A percentile compares a stretch with the other conserved stretches of the same genome.
These are phyloP conservation scores for Priocnemis perturbator DNA, from an alignment of 2,888 invertebrate species.

Conservation along the genomic window DNA sequence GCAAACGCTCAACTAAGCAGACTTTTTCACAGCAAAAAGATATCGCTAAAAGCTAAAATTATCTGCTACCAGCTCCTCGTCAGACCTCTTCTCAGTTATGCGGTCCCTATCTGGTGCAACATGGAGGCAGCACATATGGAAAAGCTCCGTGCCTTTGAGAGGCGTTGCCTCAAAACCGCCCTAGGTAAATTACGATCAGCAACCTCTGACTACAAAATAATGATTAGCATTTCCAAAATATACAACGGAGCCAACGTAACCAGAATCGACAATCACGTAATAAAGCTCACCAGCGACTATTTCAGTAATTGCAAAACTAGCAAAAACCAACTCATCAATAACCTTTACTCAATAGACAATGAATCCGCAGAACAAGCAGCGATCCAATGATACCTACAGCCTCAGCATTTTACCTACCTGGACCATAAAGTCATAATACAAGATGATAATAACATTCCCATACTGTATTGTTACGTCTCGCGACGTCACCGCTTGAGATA, in stretches of 20 bases:
- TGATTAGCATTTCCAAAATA: conserved; percentile 17
- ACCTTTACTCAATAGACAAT: too few species aligned
- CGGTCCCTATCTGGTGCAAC: conserved; percentile 36
- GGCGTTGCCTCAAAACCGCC: conserved; percentile 24
- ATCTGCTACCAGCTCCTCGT: conserved; percentile 36
- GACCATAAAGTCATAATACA: not conserved
- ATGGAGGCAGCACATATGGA: conserved; percentile 31
- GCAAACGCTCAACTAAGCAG: conserved; percentile 9
- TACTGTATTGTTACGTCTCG: too few species aligned
- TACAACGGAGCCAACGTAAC: conserved; percentile 29
- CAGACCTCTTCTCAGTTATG: conserved; percentile 36
- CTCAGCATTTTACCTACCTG: not conserved
- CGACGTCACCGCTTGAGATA: too few species aligned
- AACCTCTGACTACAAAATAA: conserved; percentile 2
- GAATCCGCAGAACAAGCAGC: too few species aligned
- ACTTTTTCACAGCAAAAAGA: conserved; percentile 32
- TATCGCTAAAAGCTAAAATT: conserved; percentile 25
- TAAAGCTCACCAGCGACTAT: conserved; percentile 28
- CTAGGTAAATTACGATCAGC: conserved; percentile 12
- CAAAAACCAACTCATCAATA: not conserved
- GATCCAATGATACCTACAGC: not conserved
- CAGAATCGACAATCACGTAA: conserved; percentile 22
- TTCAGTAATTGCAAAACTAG: not conserved
- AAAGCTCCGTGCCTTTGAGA: conserved; percentile 34
- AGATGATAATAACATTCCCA: conserved; percentile 1